Percentiles rank a stretch among this genome's conserved stretches.
These are phyloP conservation scores for Zoroaster sp. DNA, from an alignment of 53 echinoderm and acorn worm genomes.

Conservation along the genomic window DNA sequence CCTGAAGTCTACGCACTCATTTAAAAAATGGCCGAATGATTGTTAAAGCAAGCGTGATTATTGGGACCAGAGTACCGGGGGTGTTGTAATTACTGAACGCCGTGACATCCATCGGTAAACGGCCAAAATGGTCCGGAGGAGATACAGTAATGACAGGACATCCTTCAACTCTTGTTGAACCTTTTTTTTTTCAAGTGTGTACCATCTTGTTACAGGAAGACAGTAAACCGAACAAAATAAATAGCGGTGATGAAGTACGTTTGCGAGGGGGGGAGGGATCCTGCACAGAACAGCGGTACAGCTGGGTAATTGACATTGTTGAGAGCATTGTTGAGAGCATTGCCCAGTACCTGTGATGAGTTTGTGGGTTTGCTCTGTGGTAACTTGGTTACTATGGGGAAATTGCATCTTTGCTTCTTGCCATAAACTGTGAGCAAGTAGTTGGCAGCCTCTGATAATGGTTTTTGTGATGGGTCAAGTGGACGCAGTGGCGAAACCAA, in stretches of 20 bases:
- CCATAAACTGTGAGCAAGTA: not conserved
- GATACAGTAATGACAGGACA: not conserved
- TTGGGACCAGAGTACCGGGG: too few relatives aligned
- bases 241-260: not conserved
- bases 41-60: too few relatives aligned
- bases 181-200: not conserved
- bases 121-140: not conserved
- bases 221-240: not conserved
- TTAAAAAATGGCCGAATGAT: not conserved
- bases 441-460: not conserved
- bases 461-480: not conserved
- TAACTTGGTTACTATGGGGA: not conserved
- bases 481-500: not conserved
- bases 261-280: not conserved
- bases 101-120: not conserved
- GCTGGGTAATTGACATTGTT: not conserved
- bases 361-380: not conserved
- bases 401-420: not conserved
- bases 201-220: not conserved
- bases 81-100: not conserved
- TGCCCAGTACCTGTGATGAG: not conserved
- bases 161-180: slow-evolving; percentile 31
- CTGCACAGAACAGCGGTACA: not conserved
- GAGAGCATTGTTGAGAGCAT: too few relatives aligned
- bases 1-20: not conserved